Evolutionary conservation across 2,113 vertebrate genomes (phyloP).

Genomic region (Varanus komodoensis): DNA sequence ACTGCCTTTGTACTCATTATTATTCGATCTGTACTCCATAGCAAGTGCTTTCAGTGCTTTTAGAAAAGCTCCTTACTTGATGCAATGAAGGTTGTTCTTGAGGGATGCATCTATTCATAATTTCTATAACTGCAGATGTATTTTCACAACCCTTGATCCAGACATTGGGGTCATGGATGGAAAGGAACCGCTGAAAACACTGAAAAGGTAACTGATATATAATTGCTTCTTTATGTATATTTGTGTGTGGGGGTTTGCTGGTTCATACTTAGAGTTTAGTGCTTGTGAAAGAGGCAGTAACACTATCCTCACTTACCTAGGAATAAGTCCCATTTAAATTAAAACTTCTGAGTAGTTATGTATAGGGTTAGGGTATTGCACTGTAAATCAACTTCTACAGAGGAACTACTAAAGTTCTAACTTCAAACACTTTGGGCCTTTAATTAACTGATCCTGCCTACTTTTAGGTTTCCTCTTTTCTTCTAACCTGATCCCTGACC

Average conservation of each 20-base stretch:
- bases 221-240: neutral
- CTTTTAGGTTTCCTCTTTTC: neutral
- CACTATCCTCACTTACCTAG: too few species aligned
- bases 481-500: neutral
- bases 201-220: constrained; percentile 85
- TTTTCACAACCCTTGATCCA: constrained; percentile 92
- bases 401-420: neutral
- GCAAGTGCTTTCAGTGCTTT: neutral
- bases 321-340: too few species aligned
- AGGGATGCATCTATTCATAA: neutral
- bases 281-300: neutral
- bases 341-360: too few species aligned
- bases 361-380: too few species aligned
- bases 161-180: constrained; percentile 87
- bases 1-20: neutral
- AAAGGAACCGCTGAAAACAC: constrained; percentile 90
- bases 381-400: neutral
- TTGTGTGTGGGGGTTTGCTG: neutral
- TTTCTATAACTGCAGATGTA: constrained; percentile 80
- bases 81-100: neutral
- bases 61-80: neutral
- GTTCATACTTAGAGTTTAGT: neutral
- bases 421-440: neutral
- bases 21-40: neutral
- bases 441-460: neutral